Percentiles rank a stretch among this genome's conserved stretches.
phyloP scores from a whole-genome alignment of 2,888 invertebrate species.

The Onthophagus sagittarius region DNA sequence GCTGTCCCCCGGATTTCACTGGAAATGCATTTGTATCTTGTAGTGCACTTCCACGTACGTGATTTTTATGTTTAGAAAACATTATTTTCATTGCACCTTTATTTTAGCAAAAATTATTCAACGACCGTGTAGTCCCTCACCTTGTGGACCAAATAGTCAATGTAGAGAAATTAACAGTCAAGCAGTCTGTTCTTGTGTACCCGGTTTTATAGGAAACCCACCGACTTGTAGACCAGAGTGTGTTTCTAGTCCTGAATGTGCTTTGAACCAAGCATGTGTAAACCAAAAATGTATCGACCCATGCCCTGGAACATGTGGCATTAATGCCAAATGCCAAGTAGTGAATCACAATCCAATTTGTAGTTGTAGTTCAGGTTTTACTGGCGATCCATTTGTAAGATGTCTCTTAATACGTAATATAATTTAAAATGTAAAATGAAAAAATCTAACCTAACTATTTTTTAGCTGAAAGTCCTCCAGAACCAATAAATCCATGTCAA shows the following conservation, averaged over 20 bases:
- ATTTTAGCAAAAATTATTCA: slow-evolving; percentile 24
- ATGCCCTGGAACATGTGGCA: slow-evolving; percentile 67
- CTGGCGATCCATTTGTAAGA: slow-evolving; percentile 64
- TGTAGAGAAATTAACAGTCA: slow-evolving; percentile 61
- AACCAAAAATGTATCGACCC: slow-evolving; percentile 68
- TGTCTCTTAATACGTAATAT: slow-evolving; percentile 41
- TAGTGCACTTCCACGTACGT: slow-evolving; percentile 44
- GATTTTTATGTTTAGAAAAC: neutral
- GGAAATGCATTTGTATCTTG: slow-evolving; percentile 70
- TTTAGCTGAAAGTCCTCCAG: slow-evolving; percentile 45
- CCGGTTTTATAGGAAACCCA: slow-evolving; percentile 60
- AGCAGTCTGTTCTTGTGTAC: slow-evolving; percentile 66
- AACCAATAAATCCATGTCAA: slow-evolving; percentile 57
- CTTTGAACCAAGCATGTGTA: slow-evolving; percentile 61
- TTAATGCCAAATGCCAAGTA: slow-evolving; percentile 66
- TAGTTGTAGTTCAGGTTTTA: slow-evolving; percentile 57
- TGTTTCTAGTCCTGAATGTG: slow-evolving; percentile 65
- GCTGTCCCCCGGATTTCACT: slow-evolving; percentile 55
- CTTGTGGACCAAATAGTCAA: slow-evolving; percentile 63
- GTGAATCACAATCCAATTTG: slow-evolving; percentile 72
- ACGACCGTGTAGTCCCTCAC: slow-evolving; percentile 62
- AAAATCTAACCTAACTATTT: slow-evolving; percentile 45
- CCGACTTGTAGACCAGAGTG: slow-evolving; percentile 69
- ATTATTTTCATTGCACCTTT: neutral
- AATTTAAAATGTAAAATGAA: neutral